Evolutionary conservation across 2,797 vertebrate species (phyloP).

Genomic region (Danionella dracula): DNA sequence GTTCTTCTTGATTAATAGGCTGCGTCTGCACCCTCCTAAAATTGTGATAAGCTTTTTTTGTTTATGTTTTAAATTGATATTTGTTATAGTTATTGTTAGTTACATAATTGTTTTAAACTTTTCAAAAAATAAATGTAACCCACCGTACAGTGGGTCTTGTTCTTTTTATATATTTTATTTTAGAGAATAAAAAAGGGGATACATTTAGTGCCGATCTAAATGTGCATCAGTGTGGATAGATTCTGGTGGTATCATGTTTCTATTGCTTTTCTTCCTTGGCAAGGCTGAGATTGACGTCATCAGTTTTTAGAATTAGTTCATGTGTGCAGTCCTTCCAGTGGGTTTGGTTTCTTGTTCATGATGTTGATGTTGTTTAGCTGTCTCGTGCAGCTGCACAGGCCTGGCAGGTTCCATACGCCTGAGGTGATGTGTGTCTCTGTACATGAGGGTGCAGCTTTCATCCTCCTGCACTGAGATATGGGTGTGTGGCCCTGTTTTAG

Average conservation of each 20-base stretch:
- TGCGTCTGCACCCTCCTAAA: neutral
- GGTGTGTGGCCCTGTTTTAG: neutral
- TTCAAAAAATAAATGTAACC: too few species aligned
- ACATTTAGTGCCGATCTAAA: too few species aligned
- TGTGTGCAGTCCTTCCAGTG: neutral
- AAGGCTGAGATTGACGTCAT: neutral
- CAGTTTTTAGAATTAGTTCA: neutral
- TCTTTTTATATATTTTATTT: too few species aligned
- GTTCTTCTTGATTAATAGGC: conserved; percentile 11
- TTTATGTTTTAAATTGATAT: too few species aligned
- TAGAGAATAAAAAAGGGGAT: too few species aligned
- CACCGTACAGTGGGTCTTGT: too few species aligned
- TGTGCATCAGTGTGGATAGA: neutral
- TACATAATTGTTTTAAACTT: too few species aligned
- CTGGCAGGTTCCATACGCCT: neutral
- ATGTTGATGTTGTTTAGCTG: neutral
- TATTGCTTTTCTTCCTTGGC: neutral
- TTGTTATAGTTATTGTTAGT: too few species aligned
- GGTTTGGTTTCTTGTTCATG: neutral
- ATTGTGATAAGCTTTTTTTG: too few species aligned
- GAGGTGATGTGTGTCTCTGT: neutral
- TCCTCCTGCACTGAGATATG: neutral
- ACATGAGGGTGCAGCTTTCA: neutral
- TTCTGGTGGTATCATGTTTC: neutral
- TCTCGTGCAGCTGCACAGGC: neutral